Conservation (phyloP, 2,797 vertebrate species). For the Euthynnus affinis region DNA sequence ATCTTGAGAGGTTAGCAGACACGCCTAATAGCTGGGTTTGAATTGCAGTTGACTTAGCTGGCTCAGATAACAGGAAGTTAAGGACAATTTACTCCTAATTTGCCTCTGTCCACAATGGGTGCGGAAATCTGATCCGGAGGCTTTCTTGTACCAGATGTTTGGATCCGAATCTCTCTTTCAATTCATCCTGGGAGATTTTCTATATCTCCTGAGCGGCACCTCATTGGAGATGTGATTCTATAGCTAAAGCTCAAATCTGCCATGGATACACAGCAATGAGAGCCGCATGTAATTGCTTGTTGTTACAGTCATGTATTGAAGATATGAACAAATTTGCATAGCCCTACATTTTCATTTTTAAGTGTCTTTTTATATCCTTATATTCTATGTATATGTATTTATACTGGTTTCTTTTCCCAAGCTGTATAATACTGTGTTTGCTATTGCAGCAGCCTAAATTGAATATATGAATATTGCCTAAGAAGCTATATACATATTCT, state of each 20-base stretch:
- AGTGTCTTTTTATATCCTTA: not conserved
- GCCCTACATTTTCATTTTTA: not conserved
- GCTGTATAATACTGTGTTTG: not conserved
- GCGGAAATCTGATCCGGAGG: conserved; percentile 37
- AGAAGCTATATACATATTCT: not conserved
- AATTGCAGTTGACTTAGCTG: not conserved
- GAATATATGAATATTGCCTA: not conserved
- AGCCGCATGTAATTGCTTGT: conserved; percentile 11
- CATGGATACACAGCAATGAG: not conserved
- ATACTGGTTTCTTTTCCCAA: not conserved
- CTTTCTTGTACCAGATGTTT: conserved; percentile 55
- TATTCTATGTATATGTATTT: not conserved
- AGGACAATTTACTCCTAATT: conserved; percentile 28
- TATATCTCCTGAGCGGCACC: conserved; percentile 19
- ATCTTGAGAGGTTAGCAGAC: not conserved
- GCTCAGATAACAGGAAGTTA: conserved; percentile 10
- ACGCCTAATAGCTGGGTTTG: not conserved
- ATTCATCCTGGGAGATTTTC: conserved; percentile 48
- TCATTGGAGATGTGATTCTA: conserved; percentile 1
- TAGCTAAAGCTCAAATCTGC: conserved; percentile 33
- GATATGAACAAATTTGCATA: conserved; percentile 12
- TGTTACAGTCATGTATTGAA: conserved; percentile 15
- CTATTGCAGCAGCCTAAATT: not conserved
- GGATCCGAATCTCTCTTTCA: conserved; percentile 30
- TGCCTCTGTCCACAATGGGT: not conserved